phyloP scores from a whole-genome alignment of 2,888 invertebrate species.

The Phengaris alcon region DNA sequence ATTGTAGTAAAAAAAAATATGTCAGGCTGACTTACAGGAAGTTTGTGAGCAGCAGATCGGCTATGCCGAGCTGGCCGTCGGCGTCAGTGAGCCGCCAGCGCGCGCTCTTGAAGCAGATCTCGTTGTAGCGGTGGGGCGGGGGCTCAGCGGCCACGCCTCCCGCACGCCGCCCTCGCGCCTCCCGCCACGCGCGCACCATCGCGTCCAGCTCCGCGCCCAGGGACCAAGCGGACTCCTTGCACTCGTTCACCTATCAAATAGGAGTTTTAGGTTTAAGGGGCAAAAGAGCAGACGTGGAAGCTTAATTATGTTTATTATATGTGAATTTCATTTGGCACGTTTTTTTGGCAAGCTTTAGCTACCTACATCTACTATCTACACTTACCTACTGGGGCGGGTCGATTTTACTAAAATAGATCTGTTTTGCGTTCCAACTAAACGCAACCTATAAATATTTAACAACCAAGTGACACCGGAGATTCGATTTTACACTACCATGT shows the following conservation, averaged over 20 bases:
- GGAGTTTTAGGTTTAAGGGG: too few species aligned
- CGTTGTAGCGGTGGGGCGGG: slow-evolving; percentile 84
- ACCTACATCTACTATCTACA: too few species aligned
- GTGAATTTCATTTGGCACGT: too few species aligned
- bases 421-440: too few species aligned
- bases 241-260: slow-evolving; percentile 85
- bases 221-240: slow-evolving; percentile 91
- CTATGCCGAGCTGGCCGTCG: slow-evolving; percentile 98
- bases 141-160: slow-evolving; percentile 68
- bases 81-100: slow-evolving; percentile 98
- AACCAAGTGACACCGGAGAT: too few species aligned
- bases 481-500: too few species aligned
- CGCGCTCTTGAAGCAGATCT: slow-evolving; percentile 99
- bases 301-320: too few species aligned
- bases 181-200: slow-evolving; percentile 95
- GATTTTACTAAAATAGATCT: too few species aligned
- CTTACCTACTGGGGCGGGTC: too few species aligned
- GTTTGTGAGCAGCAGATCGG: slow-evolving; percentile 96
- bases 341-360: too few species aligned
- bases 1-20: background rate
- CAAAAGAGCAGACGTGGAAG: too few species aligned
- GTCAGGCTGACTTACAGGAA: slow-evolving; percentile 84
- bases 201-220: slow-evolving; percentile 96
- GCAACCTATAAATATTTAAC: too few species aligned
- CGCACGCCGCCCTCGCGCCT: slow-evolving; percentile 82